phyloP scores from a whole-genome alignment of 2,797 vertebrate species.

The Iguana delicatissima region DNA sequence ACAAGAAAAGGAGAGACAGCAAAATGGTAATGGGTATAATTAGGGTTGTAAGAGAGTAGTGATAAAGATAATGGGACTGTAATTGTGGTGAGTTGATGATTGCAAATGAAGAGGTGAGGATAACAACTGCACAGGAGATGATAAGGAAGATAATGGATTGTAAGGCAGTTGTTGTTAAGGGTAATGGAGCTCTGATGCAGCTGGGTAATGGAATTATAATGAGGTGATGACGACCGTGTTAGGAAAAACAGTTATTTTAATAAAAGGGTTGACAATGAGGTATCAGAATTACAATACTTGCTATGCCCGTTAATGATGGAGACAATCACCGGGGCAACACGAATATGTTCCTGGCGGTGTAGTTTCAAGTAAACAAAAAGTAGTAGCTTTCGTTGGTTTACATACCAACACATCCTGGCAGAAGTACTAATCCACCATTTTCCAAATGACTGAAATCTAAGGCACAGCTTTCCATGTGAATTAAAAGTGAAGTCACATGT shows the following conservation, averaged over 20 bases:
- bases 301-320: constrained; percentile 47
- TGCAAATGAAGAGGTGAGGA: constrained; percentile 76
- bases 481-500: not conserved
- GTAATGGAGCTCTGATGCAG: constrained; percentile 73
- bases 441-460: not conserved
- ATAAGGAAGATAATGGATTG: constrained; percentile 75
- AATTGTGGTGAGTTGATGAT: constrained; percentile 78
- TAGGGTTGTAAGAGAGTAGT: constrained; percentile 75
- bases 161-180: constrained; percentile 75
- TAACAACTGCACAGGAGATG: constrained; percentile 72
- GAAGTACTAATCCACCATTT: not conserved
- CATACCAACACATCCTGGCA: not conserved
- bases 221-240: constrained; percentile 60
- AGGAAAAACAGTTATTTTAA: constrained; percentile 68
- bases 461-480: not conserved
- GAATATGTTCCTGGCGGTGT: constrained; percentile 11
- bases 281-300: constrained; percentile 49
- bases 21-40: constrained; percentile 77
- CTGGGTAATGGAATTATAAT: constrained; percentile 80
- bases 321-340: constrained; percentile 59
- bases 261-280: constrained; percentile 57
- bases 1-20: constrained; percentile 66
- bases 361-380: not conserved
- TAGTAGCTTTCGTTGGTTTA: not conserved
- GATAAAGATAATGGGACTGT: constrained; percentile 80